Base-by-base conservation (phyloP, 2,113 vertebrate genomes). In the Falco punctatus region DNA sequence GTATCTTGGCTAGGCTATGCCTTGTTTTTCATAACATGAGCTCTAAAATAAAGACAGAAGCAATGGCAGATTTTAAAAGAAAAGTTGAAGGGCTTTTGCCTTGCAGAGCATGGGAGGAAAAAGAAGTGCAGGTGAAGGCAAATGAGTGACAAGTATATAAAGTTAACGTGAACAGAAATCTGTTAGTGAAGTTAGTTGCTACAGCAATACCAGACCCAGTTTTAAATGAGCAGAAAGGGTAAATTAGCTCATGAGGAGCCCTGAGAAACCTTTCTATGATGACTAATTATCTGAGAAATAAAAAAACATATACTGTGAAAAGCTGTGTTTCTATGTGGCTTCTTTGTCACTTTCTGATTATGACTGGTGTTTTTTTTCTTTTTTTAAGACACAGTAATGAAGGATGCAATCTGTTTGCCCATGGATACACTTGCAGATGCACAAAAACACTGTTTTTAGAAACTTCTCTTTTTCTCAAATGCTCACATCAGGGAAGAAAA, bases 291-390 rank as follows among this genome's bases (percentile, higher is more conserved):
- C 9, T 48, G 17, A 66, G 10, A 88, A 93, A 70, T 33, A 75
- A 66, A 70, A 69, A 58, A 73, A 12, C 9, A 27, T 23, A 24
- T 17, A 28, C 6, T 49, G 22, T 48, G 24, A 79, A 80, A 87
- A 69, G 10, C 9, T 77, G 14, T n/a, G 35, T 65, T 4, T 62
- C 70, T 70, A 35, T 46, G 6, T 49, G 32, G 8, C 28, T 66
- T 65, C 32, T 91, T 55, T 52, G 13, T 54, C 18, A 48, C 15
- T 88, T 90, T 69, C 30, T 83, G 62, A 57, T 55, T 66, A 44
- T 15, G 6, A 28, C 24, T 61, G 58, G 9, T 0, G 48, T 51
- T 23, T 40, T 30, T 35, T 15, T 15, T 23, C 1, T 0, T 42
- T 32, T 82, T 35, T 28, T 38, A 61, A 23, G 40, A 55, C 15